Conservation (phyloP, 2,113 vertebrate genomes). For the Condylura cristata region DNA sequence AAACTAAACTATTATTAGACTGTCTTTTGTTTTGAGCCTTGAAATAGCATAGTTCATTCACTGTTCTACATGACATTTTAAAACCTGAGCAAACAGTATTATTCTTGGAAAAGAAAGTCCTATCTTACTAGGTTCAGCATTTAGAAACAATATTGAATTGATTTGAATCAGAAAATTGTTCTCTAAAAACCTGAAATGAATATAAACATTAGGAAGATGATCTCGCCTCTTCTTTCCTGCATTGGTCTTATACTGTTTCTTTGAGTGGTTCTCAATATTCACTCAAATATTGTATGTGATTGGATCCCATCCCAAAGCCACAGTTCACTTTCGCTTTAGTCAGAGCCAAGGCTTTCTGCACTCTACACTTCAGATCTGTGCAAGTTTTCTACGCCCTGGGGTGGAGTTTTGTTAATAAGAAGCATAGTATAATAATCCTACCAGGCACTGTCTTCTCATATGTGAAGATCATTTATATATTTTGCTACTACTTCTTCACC, state of each 20-base stretch:
- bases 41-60: conserved; percentile 73
- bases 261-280: conserved; percentile 5
- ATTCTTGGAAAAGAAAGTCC: conserved; percentile 71
- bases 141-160: conserved; percentile 76
- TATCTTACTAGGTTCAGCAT: conserved; percentile 65
- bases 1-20: conserved; percentile 68
- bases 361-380: neutral
- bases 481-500: conserved; percentile 26
- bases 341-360: neutral
- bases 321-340: neutral
- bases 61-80: conserved; percentile 74
- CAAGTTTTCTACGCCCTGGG: neutral
- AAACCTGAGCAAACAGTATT: conserved; percentile 77
- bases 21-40: conserved; percentile 67
- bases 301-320: neutral
- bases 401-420: neutral
- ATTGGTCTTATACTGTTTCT: conserved; percentile 23
- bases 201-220: conserved; percentile 65
- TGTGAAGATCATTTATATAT: neutral
- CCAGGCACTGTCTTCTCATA: neutral
- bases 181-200: conserved; percentile 68
- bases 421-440: neutral
- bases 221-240: conserved; percentile 64
- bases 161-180: conserved; percentile 74
- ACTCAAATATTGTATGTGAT: neutral